Conservation (phyloP, 2,888 invertebrate species). For the Apamea sordens region DNA sequence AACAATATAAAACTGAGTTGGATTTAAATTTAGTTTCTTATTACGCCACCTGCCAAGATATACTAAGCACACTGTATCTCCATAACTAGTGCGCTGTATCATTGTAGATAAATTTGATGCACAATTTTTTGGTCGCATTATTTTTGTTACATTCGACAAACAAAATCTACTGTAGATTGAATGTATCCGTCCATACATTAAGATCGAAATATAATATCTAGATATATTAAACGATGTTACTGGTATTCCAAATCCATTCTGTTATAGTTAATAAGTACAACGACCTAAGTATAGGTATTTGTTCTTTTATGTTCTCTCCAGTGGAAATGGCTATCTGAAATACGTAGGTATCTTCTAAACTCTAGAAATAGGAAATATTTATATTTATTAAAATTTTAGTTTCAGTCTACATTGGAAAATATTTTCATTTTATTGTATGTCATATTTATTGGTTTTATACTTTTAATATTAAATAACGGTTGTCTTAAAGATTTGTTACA, state of each 20-base stretch:
- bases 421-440: slow-evolving; percentile 33
- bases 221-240: slow-evolving; percentile 55
- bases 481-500: slow-evolving; percentile 72
- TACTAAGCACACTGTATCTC: slow-evolving; percentile 41
- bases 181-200: slow-evolving; percentile 72
- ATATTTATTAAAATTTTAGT: slow-evolving; percentile 53
- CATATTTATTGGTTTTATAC: slow-evolving; percentile 47
- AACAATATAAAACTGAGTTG: neutral
- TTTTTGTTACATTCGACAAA: slow-evolving; percentile 29
- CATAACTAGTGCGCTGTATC: slow-evolving; percentile 61
- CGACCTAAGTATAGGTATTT: slow-evolving; percentile 56
- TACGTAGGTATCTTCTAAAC: slow-evolving; percentile 51
- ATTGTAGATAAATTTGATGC: slow-evolving; percentile 60
- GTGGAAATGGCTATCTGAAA: slow-evolving; percentile 42
- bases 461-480: slow-evolving; percentile 45
- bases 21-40: slow-evolving; percentile 30
- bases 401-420: slow-evolving; percentile 25
- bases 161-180: slow-evolving; percentile 52
- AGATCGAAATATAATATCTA: slow-evolving; percentile 52
- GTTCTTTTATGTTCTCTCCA: slow-evolving; percentile 39
- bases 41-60: slow-evolving; percentile 15
- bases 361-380: slow-evolving; percentile 37
- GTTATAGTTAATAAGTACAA: slow-evolving; percentile 68
- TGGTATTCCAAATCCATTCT: slow-evolving; percentile 62
- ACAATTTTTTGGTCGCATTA: slow-evolving; percentile 57